phyloP scores from a whole-genome alignment of 2,888 invertebrate genomes.

The Lucinisca nassula region DNA sequence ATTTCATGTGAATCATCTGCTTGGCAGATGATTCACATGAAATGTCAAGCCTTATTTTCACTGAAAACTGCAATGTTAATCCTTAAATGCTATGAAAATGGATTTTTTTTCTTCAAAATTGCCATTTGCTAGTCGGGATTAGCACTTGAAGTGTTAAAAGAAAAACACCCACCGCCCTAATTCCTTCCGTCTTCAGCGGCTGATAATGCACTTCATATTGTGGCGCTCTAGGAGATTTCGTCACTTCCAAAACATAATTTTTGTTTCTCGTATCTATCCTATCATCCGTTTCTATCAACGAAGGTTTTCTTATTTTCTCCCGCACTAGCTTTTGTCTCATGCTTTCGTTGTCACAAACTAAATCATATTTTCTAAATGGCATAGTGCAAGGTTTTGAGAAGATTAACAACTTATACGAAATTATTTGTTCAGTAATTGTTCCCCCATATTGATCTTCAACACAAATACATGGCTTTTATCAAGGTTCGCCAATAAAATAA shows the following conservation, averaged over 20 bases:
- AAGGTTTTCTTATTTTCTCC: constrained; percentile 41
- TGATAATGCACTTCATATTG: constrained; percentile 63
- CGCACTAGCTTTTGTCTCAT: constrained; percentile 38
- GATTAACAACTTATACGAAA: neutral
- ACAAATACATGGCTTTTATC: neutral
- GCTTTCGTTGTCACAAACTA: constrained; percentile 39
- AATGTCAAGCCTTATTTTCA: too few relatives aligned
- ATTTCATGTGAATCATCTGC: too few relatives aligned
- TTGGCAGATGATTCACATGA: too few relatives aligned
- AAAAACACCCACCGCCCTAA: constrained; percentile 49
- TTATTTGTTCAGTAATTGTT: neutral
- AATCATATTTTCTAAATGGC: constrained; percentile 48
- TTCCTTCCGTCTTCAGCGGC: constrained; percentile 50
- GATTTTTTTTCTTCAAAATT: too few relatives aligned
- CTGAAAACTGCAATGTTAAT: too few relatives aligned
- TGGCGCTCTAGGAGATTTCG: constrained; percentile 61
- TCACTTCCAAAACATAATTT: constrained; percentile 51
- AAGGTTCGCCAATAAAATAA: neutral
- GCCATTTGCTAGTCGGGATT: too few relatives aligned
- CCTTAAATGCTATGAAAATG: too few relatives aligned
- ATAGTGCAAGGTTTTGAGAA: constrained; percentile 8
- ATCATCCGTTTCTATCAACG: constrained; percentile 24
- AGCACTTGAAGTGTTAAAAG: too few relatives aligned
- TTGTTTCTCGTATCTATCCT: neutral
- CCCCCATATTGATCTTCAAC: constrained; percentile 4